Percentiles rank a stretch among this genome's conserved stretches.
Evolutionary conservation across 2,888 invertebrate genomes (phyloP).

Genomic region (Norana najaformis): DNA sequence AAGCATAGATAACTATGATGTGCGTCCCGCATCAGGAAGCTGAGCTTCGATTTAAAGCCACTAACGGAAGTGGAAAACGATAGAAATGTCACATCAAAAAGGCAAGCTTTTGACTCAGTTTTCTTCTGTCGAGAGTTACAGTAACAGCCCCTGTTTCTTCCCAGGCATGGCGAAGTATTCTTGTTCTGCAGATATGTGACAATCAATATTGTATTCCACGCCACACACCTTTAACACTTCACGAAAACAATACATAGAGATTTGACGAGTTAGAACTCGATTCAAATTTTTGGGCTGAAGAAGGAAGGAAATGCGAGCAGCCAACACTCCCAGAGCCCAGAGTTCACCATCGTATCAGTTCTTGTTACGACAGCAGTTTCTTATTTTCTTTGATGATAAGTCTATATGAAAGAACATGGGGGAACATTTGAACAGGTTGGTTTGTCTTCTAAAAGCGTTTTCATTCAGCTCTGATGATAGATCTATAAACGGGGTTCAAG

Average conservation of each 20-base stretch:
- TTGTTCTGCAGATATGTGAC: neutral
- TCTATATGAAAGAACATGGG: neutral
- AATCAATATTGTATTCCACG: slow-evolving; percentile 2
- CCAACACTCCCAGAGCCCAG: neutral
- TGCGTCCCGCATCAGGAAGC: too few species aligned
- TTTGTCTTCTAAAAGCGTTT: neutral
- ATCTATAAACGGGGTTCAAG: neutral
- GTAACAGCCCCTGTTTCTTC: neutral
- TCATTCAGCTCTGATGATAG: neutral
- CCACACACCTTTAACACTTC: neutral
- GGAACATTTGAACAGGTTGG: neutral
- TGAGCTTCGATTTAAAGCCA: neutral
- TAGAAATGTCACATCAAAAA: neutral
- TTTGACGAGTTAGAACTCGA: neutral
- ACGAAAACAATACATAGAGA: neutral
- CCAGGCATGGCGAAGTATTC: neutral
- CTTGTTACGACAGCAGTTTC: neutral
- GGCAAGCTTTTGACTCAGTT: too few species aligned
- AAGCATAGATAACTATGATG: too few species aligned
- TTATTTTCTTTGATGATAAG: slow-evolving; percentile 2
- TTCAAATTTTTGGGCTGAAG: neutral
- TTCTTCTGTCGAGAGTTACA: neutral
- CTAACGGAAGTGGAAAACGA: neutral
- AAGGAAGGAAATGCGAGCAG: neutral
- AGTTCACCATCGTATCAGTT: neutral